Conservation (phyloP, 2,797 vertebrate species). For the Thalassophryne amazonica region DNA sequence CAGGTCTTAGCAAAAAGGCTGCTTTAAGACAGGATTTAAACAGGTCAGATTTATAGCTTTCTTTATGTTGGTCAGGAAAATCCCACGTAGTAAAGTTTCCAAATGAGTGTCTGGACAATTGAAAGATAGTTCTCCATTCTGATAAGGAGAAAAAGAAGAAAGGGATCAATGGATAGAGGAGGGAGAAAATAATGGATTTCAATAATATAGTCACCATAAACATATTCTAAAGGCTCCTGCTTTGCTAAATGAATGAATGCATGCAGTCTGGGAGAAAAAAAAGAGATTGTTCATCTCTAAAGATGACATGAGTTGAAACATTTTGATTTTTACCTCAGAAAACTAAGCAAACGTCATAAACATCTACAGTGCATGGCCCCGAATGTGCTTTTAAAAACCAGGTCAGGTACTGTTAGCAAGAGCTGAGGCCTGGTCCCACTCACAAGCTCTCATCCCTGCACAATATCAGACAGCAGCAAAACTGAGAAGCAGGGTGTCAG, state of each 20-base stretch:
- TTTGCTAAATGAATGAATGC: constrained; percentile 54
- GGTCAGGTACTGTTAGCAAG: constrained; percentile 56
- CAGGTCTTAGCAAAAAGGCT: constrained; percentile 61
- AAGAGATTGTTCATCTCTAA: constrained; percentile 27
- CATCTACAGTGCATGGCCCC: constrained; percentile 35
- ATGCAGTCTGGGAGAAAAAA: constrained; percentile 36
- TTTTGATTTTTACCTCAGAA: constrained; percentile 51
- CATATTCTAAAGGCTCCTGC: constrained; percentile 37
- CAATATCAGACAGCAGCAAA: constrained; percentile 56
- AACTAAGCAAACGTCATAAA: constrained; percentile 21
- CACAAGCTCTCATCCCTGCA: constrained; percentile 55
- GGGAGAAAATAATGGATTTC: constrained; percentile 21
- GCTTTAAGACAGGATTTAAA: constrained; percentile 64
- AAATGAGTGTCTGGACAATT: constrained; percentile 54
- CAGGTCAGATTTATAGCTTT: constrained; percentile 65
- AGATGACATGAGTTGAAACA: constrained; percentile 44
- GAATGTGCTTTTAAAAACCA: constrained; percentile 41
- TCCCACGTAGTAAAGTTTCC: constrained; percentile 60
- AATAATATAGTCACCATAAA: constrained; percentile 19
- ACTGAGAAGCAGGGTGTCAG: constrained; percentile 42
- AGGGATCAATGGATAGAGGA: constrained; percentile 6
- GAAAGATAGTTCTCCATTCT: constrained; percentile 42
- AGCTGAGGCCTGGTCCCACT: constrained; percentile 61
- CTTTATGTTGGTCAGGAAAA: constrained; percentile 68
- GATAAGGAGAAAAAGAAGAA: constrained; percentile 30